Conservation (phyloP, 2,113 vertebrate species). For the Herpailurus yagouaroundi region DNA sequence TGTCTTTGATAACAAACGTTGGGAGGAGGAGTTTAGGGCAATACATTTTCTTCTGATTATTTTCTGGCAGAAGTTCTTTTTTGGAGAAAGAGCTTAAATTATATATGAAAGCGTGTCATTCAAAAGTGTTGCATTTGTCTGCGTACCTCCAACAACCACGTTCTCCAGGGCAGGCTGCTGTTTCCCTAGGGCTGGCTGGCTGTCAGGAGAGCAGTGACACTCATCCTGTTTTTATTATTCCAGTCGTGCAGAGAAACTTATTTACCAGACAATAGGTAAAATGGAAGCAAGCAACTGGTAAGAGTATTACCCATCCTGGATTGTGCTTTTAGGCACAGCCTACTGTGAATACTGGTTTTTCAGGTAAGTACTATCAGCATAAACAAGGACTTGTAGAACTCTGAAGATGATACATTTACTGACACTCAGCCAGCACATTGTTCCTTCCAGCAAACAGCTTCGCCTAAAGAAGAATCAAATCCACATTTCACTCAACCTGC, state of each 20-base stretch:
- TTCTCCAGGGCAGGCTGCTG: not conserved
- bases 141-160: not conserved
- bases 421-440: accelerated
- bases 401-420: not conserved
- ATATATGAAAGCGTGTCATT: not conserved
- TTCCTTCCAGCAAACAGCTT: not conserved
- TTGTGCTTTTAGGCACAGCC: not conserved
- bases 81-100: not conserved
- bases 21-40: not conserved
- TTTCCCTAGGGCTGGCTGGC: accelerated
- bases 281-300: not conserved
- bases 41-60: not conserved
- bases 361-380: not conserved
- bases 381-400: not conserved
- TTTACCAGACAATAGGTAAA: not conserved
- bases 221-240: not conserved
- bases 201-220: not conserved
- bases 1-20: not conserved
- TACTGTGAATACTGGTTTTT: not conserved
- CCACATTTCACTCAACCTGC: no score
- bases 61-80: not conserved
- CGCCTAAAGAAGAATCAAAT: not conserved
- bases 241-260: not conserved
- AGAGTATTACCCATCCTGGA: not conserved
- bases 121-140: not conserved